Evolutionary conservation across 1,140 invertebrate species (phyloP).

Genomic region (Cherax quadricarinatus): DNA sequence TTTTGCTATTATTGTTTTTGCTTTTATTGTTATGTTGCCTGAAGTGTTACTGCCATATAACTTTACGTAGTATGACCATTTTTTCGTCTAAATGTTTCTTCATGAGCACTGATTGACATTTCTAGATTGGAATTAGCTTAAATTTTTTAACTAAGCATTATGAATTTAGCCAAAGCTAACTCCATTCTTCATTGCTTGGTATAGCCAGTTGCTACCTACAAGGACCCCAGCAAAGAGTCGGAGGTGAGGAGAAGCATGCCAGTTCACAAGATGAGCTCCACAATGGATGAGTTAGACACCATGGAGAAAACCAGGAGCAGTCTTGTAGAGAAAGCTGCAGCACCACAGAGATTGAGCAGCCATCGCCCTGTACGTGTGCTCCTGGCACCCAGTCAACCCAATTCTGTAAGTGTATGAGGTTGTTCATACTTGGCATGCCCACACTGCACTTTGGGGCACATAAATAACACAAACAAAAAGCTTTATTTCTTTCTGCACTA

Average conservation of each 20-base stretch:
- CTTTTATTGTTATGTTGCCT: too few species aligned
- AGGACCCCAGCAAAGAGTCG: slow-evolving; percentile 65
- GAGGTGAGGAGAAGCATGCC: slow-evolving; percentile 52
- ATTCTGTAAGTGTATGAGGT: not conserved
- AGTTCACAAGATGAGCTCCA: slow-evolving; percentile 69
- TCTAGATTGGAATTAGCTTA: too few species aligned
- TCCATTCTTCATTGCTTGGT: not conserved
- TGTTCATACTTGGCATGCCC: not conserved
- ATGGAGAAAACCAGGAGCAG: slow-evolving; percentile 53
- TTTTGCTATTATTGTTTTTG: too few species aligned
- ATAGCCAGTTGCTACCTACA: slow-evolving; percentile 60
- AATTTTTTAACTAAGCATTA: too few species aligned
- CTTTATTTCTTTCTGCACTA: too few species aligned
- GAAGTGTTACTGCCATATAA: too few species aligned
- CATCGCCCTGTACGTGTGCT: not conserved
- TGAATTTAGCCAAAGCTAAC: not conserved
- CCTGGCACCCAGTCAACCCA: not conserved
- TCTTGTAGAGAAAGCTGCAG: not conserved
- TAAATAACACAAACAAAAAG: too few species aligned
- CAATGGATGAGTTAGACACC: slow-evolving; percentile 67
- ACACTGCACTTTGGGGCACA: too few species aligned
- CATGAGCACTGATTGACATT: too few species aligned
- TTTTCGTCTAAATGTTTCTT: too few species aligned
- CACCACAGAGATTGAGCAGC: not conserved
- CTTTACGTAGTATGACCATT: too few species aligned